These are phyloP conservation scores for Drosophila siamana DNA, from an alignment of 2,888 invertebrate genomes.

Conservation along the genomic window DNA sequence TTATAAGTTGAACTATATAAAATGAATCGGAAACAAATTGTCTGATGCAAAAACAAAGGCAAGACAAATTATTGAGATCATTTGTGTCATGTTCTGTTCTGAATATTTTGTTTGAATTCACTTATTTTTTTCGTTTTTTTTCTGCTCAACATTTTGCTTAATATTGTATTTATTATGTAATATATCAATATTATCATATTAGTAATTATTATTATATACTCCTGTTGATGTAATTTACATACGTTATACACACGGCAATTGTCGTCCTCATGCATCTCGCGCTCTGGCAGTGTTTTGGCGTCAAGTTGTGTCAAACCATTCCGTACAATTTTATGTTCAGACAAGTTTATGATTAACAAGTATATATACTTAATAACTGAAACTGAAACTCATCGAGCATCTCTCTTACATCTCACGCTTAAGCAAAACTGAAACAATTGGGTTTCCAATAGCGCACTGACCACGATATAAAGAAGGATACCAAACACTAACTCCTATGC, in stretches of 20 bases:
- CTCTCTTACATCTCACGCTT: conserved; percentile 7
- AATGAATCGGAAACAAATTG: conserved; percentile 33
- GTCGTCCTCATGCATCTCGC: conserved; percentile 57
- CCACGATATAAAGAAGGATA: conserved; percentile 11
- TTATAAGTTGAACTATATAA: conserved; percentile 30
- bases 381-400: conserved; percentile 43
- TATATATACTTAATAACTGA: conserved; percentile 45
- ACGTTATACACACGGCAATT: conserved; percentile 60
- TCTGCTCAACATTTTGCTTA: conserved; percentile 47
- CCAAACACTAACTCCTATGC: conserved; percentile 10
- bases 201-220: conserved; percentile 30
- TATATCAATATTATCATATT: conserved; percentile 27
- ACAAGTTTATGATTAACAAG: conserved; percentile 61
- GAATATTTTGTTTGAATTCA: conserved; percentile 11
- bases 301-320: conserved; percentile 84
- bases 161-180: conserved; percentile 34
- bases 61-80: conserved; percentile 72
- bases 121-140: background rate
- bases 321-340: conserved; percentile 80
- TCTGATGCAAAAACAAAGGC: conserved; percentile 21
- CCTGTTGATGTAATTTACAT: conserved; percentile 48
- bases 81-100: conserved; percentile 48
- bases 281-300: conserved; percentile 84
- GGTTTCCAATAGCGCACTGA: conserved; percentile 24
- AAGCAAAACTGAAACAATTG: conserved; percentile 38